Evolutionary conservation across 2,113 vertebrate genomes (phyloP).

Genomic region (Haplochromis burtoni): DNA sequence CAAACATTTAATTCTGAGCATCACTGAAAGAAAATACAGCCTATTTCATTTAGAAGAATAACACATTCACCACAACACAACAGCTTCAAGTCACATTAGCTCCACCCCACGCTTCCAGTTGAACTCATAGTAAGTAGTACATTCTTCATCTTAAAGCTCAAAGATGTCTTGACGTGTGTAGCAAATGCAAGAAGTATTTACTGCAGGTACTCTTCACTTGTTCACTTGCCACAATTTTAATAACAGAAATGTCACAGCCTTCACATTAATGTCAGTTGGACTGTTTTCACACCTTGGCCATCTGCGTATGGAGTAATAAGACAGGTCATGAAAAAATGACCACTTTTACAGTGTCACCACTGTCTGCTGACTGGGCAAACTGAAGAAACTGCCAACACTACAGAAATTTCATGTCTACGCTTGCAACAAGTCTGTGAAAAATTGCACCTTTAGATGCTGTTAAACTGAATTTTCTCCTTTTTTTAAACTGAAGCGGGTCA

Average conservation of each 20-base stretch:
- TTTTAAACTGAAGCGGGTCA: not conserved
- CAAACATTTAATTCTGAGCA: not conserved
- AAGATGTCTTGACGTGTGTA: not conserved
- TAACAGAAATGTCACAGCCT: not conserved
- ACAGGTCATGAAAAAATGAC: not conserved
- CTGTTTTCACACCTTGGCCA: not conserved
- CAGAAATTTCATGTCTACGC: not conserved
- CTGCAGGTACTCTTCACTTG: not conserved
- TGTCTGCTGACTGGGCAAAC: slow-evolving; percentile 1
- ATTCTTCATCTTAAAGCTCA: not conserved
- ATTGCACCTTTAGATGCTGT: not conserved
- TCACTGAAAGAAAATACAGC: not conserved
- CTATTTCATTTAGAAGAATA: not conserved
- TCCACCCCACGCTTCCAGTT: not conserved
- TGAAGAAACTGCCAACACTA: not conserved
- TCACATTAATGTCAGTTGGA: not conserved
- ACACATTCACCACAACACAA: not conserved
- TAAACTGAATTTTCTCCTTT: slow-evolving; percentile 22
- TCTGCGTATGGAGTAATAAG: not conserved
- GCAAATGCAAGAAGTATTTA: not conserved
- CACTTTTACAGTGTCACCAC: not conserved
- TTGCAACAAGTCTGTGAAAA: slow-evolving; percentile 2
- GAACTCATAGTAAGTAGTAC: not conserved
- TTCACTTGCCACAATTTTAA: not conserved
- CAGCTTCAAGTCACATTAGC: not conserved